Evolutionary conservation across 2,797 vertebrate species (phyloP).

Genomic region (Tarsius wallacei): DNA sequence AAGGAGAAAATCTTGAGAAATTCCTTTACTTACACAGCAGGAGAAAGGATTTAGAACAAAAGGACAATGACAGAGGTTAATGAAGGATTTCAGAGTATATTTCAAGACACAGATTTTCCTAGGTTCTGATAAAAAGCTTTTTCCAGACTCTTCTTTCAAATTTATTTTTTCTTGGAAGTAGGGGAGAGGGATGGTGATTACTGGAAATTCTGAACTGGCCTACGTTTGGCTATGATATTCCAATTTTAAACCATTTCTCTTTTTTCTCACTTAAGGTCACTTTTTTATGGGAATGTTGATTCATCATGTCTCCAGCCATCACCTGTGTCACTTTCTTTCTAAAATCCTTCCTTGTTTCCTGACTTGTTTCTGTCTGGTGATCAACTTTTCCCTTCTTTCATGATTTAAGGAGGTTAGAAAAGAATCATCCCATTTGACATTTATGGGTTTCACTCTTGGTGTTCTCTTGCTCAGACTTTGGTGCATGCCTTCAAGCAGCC

Average conservation of each 20-base stretch:
- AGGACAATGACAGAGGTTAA: background rate
- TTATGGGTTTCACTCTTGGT: conserved; percentile 66
- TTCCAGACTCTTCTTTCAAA: conserved; percentile 55
- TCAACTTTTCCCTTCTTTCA: conserved; percentile 68
- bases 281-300: conserved; percentile 46
- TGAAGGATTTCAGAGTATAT: background rate
- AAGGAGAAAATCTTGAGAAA: background rate
- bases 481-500: background rate
- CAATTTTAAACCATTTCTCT: conserved; percentile 52
- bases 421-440: conserved; percentile 69
- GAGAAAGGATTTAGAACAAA: background rate
- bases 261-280: background rate
- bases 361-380: conserved; percentile 50
- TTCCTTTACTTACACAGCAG: background rate
- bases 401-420: conserved; percentile 55
- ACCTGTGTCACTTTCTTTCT: conserved; percentile 63
- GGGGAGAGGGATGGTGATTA: background rate
- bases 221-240: conserved; percentile 29
- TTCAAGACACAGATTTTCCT: conserved; percentile 13
- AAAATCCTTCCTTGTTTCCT: conserved; percentile 51
- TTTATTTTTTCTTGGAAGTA: conserved; percentile 19
- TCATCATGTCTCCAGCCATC: background rate
- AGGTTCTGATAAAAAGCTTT: conserved; percentile 9
- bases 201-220: conserved; percentile 53
- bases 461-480: conserved; percentile 66